Conservation (phyloP, 2,888 invertebrate species). For the Periphyllus acericola region DNA sequence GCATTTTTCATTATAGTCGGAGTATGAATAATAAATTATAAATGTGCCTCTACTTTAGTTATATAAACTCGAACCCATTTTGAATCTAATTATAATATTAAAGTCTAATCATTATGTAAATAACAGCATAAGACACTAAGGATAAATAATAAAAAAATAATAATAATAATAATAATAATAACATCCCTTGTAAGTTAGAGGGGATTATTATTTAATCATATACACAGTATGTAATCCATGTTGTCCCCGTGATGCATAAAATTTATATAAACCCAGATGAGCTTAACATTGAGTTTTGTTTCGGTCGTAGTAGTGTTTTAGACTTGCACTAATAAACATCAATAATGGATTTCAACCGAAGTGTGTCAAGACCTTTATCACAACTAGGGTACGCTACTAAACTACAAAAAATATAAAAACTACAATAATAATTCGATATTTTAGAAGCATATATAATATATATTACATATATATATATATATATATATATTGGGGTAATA, state of each 20-base stretch:
- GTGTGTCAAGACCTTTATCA: constrained; percentile 38
- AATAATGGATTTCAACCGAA: constrained; percentile 47
- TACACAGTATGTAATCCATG: constrained; percentile 23
- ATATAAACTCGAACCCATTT: not conserved
- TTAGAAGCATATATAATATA: too few relatives aligned
- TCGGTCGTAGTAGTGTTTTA: constrained; percentile 31
- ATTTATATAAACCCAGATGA: constrained; percentile 47
- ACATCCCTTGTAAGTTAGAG: constrained; percentile 42
- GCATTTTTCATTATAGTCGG: not conserved
- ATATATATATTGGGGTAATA: not conserved
- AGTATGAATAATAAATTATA: not conserved
- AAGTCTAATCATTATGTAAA: constrained; percentile 33
- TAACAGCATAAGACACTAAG: constrained; percentile 1
- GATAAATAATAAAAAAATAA: constrained; percentile 16
- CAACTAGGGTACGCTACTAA: constrained; percentile 25
- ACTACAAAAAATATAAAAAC: not conserved
- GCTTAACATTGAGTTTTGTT: constrained; percentile 27
- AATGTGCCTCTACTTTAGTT: not conserved
- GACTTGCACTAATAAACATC: constrained; percentile 13
- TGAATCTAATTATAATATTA: constrained; percentile 45
- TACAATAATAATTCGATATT: not conserved
- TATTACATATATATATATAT: too few relatives aligned
- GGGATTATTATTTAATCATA: constrained; percentile 55
- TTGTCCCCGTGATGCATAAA: constrained; percentile 27
- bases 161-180: too few relatives aligned